Evolutionary conservation across 1,140 invertebrate species (phyloP), one percentile per base, ranked within the genome.

Genomic region (Cyrtorhinus lividipennis): DNA sequence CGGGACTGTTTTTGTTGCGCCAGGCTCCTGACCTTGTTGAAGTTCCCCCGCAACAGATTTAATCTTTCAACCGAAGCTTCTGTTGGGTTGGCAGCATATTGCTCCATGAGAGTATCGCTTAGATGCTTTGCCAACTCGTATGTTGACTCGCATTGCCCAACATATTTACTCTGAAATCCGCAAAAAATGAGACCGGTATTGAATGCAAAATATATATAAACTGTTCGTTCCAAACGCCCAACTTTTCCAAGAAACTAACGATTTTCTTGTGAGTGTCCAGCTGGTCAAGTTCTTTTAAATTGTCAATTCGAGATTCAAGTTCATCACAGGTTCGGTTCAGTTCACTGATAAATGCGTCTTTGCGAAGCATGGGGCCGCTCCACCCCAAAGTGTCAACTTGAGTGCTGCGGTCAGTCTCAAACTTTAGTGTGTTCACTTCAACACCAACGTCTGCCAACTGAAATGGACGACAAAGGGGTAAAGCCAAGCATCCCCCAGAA

Each of bases 101-200:
- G 87, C 38, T 82, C 82, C 2, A 87, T 72, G 1, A 92, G 74
- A 8, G 90, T 69, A 45, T 81, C 78, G 61, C 87, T 84, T 15
- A 93, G 76, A 76, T 91, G 86, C 69, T 83, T 83, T 0, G 90
- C 81, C 18, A 90, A 72, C 73, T 92, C 89, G 44, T 87, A 77
- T 13, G 81, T 82, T 0, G 82, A 85, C 68, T 87, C 81, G 69
- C 83, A 86, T 59, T 80, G 81, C 63, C 81, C 81, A 23, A 86
- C 77, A 63, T 81, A 71, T 73, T 85, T 85, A 25, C 80, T 79
- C 79, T 82, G 66, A 22, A 66, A 64, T 15, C n/a, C n/a, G n/a
- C n/a, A n/a, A n/a, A n/a, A n/a, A n/a, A n/a, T n/a, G n/a, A 38
- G 30, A 38, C 5, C 30, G 15, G 30, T 8, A 15, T 38, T 15